Evolutionary conservation across 2,113 vertebrate genomes (phyloP), one percentile per base, ranked within the genome.

Genomic region (Nannobrachium achirus): DNA sequence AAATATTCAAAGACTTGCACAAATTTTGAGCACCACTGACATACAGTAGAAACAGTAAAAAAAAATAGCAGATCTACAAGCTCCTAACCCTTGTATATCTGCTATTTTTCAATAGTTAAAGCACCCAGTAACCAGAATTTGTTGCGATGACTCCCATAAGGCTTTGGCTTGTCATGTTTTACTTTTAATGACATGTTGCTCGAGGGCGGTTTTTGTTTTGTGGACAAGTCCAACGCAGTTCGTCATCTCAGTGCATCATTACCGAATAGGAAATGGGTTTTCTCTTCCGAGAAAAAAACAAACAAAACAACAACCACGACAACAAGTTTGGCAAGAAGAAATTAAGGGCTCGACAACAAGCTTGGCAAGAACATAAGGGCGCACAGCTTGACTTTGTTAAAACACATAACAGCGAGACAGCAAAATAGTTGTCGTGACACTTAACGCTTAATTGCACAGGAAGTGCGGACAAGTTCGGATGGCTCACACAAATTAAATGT

Each of bases 371-470:
- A 50, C 14, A 16, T 40, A 39, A 1, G 15, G 45, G 14, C 16
- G 58, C 73, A 73, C 85, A 83, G 70, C 83, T 86, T 88, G 83
- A 84, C 68, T 88, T 82, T 83, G 79, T 89, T 91, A 83, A n/a
- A 69, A 75, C n/a, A 48, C 69, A 67, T 58, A 71, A 77, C 56
- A 79, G 44, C 57, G 63, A 65, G 38, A 20, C 46, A 71, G 45
- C 46, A 50, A 66, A 56, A 78, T 56, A 10, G 66, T 65, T 44
- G 61, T 40, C 62, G 63, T 71, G 66, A 59, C 53, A 70, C 42
- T 51, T 53, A 42, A 33, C 49, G 58, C 58, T 56, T 65, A 55
- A 50, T 63, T 38, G 14, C 49, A 63, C 56, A 49, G 45, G 45
- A 40, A 67, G 41, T 16, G 69, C 15, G 4, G 33, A 63, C 11